Evolutionary conservation across 2,888 invertebrate genomes (phyloP), one percentile per base, ranked within the genome.

Genomic region (Apamea crenata): DNA sequence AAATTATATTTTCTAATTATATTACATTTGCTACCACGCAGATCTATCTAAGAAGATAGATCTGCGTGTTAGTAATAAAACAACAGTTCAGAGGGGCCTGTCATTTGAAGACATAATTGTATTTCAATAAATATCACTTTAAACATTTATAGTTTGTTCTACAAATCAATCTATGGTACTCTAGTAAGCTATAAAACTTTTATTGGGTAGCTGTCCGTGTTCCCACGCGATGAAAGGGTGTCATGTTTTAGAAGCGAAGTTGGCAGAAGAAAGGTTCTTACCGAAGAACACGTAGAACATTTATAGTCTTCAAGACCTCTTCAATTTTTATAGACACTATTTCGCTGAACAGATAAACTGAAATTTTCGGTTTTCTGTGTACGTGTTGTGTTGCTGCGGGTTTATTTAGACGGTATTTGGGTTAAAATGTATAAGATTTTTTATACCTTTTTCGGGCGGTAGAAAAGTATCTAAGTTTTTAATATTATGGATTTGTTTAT

Each of bases 201-300:
- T 85, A 84, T 77, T 74, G 50, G 36, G 69, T 65, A 70, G 29
- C 69, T n/a, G 59, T 29, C 25, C 59, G n/a, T 77, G 56, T 81
- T 76, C 85, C 74, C 65, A 81, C 69, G 71, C 61, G 80, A 53
- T 36, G 63, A 73, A 85, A 81, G 85, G 70, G 61, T 76, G 76
- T 74, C 73, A 67, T 73, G 65, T 63, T 32, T 70, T 32, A 36
- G 59, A 68, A 18, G n/a, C 67, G 14, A 75, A 66, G 50, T 53
- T 29, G 36, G 8, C 32, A 63, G 63, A 40, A 40, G 67, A 75
- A 72, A 73, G 76, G 18, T 29, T 50, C 32, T 53, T 67, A 59
- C 56, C 29, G 71, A 74, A 71, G 70, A 40, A 40, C 89, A 89
- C 87, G 89, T 87, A 87, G 72, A 78, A 66, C 68, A 78, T 87